These are phyloP conservation scores for Sebastes goodei DNA, from an alignment of 2,797 vertebrate genomes.

Conservation along the genomic window DNA sequence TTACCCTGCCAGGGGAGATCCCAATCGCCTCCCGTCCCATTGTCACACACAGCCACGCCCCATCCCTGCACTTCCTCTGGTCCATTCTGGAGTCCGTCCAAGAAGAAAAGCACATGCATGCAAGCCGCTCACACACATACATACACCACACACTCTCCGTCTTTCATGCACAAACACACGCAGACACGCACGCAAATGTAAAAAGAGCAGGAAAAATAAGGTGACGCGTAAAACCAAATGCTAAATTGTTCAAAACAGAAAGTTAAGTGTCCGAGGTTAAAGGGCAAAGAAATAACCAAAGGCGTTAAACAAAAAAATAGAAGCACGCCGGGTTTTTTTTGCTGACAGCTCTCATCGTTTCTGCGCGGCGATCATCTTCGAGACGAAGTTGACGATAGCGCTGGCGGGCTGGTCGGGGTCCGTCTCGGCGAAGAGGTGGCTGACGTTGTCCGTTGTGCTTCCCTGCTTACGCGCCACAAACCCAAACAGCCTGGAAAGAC, in stretches of 20 bases:
- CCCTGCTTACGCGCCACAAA: constrained; percentile 98
- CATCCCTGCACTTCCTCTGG: constrained; percentile 89
- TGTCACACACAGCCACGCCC: constrained; percentile 83
- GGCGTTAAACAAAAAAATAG: constrained; percentile 3
- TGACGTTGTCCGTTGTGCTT: constrained; percentile 97
- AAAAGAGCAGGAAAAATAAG: constrained; percentile 69
- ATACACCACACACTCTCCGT: not conserved
- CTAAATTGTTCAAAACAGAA: constrained; percentile 40
- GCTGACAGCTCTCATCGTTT: constrained; percentile 89
- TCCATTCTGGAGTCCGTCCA: constrained; percentile 88
- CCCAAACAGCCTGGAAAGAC: constrained; percentile 89
- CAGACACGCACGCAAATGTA: constrained; percentile 18
- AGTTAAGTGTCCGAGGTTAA: constrained; percentile 48
- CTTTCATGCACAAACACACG: not conserved
- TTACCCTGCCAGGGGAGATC: constrained; percentile 69
- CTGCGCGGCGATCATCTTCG: constrained; percentile 92
- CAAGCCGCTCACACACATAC: constrained; percentile 23
- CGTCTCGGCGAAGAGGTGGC: constrained; percentile 97
- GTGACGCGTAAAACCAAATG: constrained; percentile 47
- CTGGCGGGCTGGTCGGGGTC: constrained; percentile 93
- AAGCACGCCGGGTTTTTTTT: constrained; percentile 19
- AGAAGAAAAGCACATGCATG: constrained; percentile 81
- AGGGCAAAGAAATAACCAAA: constrained; percentile 56
- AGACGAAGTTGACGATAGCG: constrained; percentile 98
- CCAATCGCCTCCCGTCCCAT: constrained; percentile 52